phyloP scores from a whole-genome alignment of 2,888 invertebrate genomes.

The Scelioninae gen. 1 region DNA sequence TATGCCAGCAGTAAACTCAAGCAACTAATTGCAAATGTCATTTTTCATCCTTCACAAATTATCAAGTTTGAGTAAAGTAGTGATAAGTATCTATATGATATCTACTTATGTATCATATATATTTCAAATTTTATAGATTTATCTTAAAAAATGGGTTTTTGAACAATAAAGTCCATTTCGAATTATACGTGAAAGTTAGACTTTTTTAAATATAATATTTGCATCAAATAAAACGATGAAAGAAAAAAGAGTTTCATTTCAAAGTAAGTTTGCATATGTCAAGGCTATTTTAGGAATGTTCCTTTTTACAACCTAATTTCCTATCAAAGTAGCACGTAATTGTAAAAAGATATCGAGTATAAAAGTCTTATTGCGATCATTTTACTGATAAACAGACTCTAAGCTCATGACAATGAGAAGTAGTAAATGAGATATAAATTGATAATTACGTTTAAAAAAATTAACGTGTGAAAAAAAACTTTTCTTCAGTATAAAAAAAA shows the following conservation, averaged over 20 bases:
- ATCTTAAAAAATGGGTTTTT: background rate
- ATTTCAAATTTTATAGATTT: too few relatives aligned
- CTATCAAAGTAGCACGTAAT: conserved; percentile 19
- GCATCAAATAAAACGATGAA: background rate
- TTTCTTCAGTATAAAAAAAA: too few relatives aligned
- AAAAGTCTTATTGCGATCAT: conserved; percentile 17
- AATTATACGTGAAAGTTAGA: background rate
- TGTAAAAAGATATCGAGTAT: background rate
- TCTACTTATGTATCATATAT: too few relatives aligned
- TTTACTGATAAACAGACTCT: background rate
- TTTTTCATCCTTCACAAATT: conserved; percentile 1
- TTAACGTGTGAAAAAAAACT: too few relatives aligned
- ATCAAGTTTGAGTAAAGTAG: background rate
- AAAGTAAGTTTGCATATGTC: conserved; percentile 43
- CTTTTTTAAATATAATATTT: background rate
- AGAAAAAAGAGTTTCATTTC: background rate
- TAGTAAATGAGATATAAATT: too few relatives aligned
- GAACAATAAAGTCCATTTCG: background rate
- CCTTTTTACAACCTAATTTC: conserved; percentile 30
- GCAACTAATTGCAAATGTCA: conserved; percentile 22
- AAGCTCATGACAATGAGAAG: too few relatives aligned
- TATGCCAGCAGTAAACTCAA: conserved; percentile 19
- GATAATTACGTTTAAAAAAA: too few relatives aligned
- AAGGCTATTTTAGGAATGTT: conserved; percentile 6
- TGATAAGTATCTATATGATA: background rate